These are phyloP conservation scores for Sisyra nigra DNA, from an alignment of 2,888 invertebrate genomes.

Conservation along the genomic window DNA sequence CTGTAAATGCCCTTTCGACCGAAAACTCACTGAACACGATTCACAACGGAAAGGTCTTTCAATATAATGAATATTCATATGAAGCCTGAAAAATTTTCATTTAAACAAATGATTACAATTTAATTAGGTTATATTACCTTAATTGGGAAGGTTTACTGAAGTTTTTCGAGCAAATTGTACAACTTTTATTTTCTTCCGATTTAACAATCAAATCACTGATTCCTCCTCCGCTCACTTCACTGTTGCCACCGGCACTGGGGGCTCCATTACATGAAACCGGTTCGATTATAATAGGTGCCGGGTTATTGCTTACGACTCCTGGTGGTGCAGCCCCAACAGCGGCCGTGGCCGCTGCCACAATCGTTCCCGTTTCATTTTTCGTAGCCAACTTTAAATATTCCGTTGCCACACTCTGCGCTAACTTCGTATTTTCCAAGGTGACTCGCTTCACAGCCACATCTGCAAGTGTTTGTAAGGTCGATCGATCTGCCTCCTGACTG, in stretches of 20 bases:
- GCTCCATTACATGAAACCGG: background rate
- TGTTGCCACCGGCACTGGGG: conserved; percentile 8
- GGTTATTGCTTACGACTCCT: no score
- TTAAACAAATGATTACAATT: background rate
- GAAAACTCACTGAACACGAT: conserved; percentile 80
- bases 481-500: background rate
- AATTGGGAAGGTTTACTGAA: conserved; percentile 86
- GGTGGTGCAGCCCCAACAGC: no score
- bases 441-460: conserved; percentile 28
- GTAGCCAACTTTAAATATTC: conserved; percentile 46
- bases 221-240: conserved; percentile 5
- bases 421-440: conserved; percentile 24
- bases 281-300: no score
- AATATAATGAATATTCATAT: conserved; percentile 92
- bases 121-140: conserved; percentile 27
- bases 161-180: conserved; percentile 69
- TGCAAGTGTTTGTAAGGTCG: conserved; percentile 8
- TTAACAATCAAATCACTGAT: conserved; percentile 26
- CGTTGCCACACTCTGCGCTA: conserved; percentile 47
- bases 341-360: conserved; percentile 11
- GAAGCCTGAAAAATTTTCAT: conserved; percentile 33
- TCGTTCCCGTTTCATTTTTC: conserved; percentile 21
- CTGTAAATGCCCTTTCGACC: conserved; percentile 79
- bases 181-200: conserved; percentile 27
- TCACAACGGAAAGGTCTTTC: conserved; percentile 85